These are phyloP conservation scores for Ancistrus triradiatus DNA, from an alignment of 2,113 vertebrate genomes.

Conservation along the genomic window DNA sequence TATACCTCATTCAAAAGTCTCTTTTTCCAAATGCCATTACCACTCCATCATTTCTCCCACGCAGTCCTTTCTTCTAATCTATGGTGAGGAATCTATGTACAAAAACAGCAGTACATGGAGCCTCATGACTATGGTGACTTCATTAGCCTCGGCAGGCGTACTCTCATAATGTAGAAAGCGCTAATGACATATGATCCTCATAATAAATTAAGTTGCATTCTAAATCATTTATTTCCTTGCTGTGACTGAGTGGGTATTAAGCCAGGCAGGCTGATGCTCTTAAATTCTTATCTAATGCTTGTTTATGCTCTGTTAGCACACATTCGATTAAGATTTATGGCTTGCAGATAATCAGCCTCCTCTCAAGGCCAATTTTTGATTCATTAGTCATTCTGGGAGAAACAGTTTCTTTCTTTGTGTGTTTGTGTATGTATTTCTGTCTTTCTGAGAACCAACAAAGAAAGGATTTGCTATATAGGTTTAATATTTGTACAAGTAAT, in stretches of 20 bases:
- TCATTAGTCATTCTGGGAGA: conserved; percentile 45
- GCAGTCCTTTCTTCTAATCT: not conserved
- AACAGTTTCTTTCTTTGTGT: too few relatives aligned
- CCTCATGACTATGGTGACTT: conserved; percentile 33
- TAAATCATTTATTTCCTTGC: conserved; percentile 42
- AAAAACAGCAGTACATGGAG: conserved; percentile 17
- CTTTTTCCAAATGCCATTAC: too few relatives aligned
- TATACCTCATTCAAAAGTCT: too few relatives aligned
- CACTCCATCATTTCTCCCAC: not conserved
- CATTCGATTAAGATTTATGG: conserved; percentile 64
- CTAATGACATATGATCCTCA: conserved; percentile 27
- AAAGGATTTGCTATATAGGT: too few relatives aligned
- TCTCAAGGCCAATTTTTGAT: conserved; percentile 49
- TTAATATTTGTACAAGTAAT: too few relatives aligned
- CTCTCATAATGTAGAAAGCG: conserved; percentile 33
- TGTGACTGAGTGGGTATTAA: conserved; percentile 41
- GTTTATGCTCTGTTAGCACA: conserved; percentile 51
- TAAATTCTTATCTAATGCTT: conserved; percentile 55
- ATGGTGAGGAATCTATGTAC: conserved; percentile 8
- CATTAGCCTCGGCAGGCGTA: conserved; percentile 42
- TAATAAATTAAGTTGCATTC: conserved; percentile 41
- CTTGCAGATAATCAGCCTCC: conserved; percentile 53
- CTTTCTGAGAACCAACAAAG: too few relatives aligned
- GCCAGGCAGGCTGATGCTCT: conserved; percentile 41
- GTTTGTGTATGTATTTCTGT: too few relatives aligned